These are phyloP conservation scores for Hyppa rectilinea DNA, from an alignment of 2,888 invertebrate genomes.

Conservation along the genomic window DNA sequence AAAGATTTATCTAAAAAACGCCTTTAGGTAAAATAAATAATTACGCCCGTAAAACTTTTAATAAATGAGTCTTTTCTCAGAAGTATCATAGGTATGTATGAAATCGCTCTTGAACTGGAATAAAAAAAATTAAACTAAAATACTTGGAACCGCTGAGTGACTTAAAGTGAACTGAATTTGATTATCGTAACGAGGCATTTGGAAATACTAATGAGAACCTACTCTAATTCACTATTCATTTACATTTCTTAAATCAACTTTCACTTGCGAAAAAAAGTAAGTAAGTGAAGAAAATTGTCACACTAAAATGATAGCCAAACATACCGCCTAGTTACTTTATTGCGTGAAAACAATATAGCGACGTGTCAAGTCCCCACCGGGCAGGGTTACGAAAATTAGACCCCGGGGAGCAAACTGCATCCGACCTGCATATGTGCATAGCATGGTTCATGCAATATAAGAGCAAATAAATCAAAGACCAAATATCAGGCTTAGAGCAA, in stretches of 20 bases:
- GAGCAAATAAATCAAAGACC: constrained; percentile 16
- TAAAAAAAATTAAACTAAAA: constrained; percentile 16
- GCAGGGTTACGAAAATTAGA: constrained; percentile 89
- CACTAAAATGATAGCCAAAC: constrained; percentile 65
- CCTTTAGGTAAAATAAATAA: constrained; percentile 19
- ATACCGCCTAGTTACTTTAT: constrained; percentile 62
- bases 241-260: neutral
- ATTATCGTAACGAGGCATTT: too few species aligned
- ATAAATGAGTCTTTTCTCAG: constrained; percentile 42
- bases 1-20: constrained; percentile 5
- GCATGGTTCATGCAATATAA: constrained; percentile 58
- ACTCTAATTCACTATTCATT: neutral
- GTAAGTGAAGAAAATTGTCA: constrained; percentile 44
- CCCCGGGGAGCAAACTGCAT: constrained; percentile 86
- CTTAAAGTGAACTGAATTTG: constrained; percentile 9
- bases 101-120: constrained; percentile 22
- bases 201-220: too few species aligned
- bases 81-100: constrained; percentile 26
- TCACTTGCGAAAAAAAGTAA: neutral
- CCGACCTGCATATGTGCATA: constrained; percentile 87
- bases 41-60: constrained; percentile 1
- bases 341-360: constrained; percentile 58
- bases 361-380: constrained; percentile 76
- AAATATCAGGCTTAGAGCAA: neutral
- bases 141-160: constrained; percentile 42